These are phyloP conservation scores for Pseudococcus longispinus DNA, from an alignment of 2,888 invertebrate genomes.

Conservation along the genomic window DNA sequence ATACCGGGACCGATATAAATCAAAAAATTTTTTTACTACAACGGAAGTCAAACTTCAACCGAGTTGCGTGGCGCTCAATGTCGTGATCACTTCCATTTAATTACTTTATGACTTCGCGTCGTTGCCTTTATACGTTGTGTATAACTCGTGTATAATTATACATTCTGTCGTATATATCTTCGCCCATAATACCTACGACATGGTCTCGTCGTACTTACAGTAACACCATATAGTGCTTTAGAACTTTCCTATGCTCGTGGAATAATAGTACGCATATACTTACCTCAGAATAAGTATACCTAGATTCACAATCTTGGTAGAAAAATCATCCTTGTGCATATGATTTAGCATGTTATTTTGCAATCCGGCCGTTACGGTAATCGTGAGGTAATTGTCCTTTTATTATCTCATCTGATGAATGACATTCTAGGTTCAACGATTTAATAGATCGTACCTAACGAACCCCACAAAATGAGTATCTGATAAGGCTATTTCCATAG, in stretches of 20 bases:
- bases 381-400: slow-evolving; percentile 2
- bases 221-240: background rate
- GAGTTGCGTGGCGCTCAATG: slow-evolving; percentile 21
- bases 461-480: background rate
- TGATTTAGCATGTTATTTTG: slow-evolving; percentile 2
- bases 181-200: background rate
- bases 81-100: slow-evolving; percentile 18
- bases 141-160: slow-evolving; percentile 1
- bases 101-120: slow-evolving; percentile 21
- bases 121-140: background rate
- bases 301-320: background rate
- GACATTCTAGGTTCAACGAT: background rate
- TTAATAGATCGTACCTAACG: background rate
- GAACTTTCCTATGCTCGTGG: background rate
- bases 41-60: slow-evolving; percentile 21
- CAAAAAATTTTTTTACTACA: background rate
- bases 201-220: background rate
- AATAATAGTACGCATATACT: background rate
- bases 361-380: background rate
- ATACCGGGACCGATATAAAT: slow-evolving; percentile 29
- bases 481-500: background rate
- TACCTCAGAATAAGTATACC: background rate
- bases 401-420: background rate
- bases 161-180: background rate
- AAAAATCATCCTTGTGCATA: background rate